Percentiles rank a stretch among this genome's conserved stretches.
These are phyloP conservation scores for Montipora efflorescens DNA, from an alignment of 64 coral and sea anemone genomes.

Conservation along the genomic window DNA sequence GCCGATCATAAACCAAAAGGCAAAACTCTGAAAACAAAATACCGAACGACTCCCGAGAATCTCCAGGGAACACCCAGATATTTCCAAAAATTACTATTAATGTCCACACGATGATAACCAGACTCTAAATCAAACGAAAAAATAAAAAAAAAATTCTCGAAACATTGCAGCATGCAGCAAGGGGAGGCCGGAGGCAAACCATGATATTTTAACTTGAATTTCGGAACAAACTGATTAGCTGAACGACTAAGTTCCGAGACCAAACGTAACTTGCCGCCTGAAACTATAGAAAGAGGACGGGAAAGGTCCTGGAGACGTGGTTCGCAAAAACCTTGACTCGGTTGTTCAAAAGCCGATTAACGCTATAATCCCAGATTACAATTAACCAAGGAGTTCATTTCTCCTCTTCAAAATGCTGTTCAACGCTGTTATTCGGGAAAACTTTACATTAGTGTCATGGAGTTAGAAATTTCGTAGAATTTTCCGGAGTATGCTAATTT, in stretches of 20 bases:
- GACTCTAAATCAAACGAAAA: constrained; percentile 67
- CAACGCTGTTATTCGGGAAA: no score
- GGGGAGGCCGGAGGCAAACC: neutral
- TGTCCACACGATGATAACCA: constrained; percentile 45
- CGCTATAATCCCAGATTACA: no score
- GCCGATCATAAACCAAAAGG: constrained; percentile 17
- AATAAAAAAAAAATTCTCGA: constrained; percentile 22
- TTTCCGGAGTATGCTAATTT: no score
- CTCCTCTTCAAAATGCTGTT: no score
- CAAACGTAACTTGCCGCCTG: constrained; percentile 41
- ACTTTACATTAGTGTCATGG: no score
- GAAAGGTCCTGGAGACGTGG: no score
- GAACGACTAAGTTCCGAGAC: constrained; percentile 44
- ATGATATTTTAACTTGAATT: constrained; percentile 56
- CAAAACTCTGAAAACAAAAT: constrained; percentile 15
- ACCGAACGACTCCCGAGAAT: neutral
- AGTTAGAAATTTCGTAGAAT: no score
- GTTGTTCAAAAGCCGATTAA: no score
- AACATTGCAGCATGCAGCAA: constrained; percentile 12
- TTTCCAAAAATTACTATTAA: constrained; percentile 31
- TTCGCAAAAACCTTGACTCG: no score
- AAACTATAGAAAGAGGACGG: constrained; percentile 22
- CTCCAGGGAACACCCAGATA: constrained; percentile 53
- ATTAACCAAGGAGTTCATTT: no score
- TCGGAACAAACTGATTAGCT: constrained; percentile 9